A percentile compares a stretch with the other conserved stretches of the same genome.
Conservation (phyloP, 2,797 vertebrate species). For the Cyprinella venusta region DNA sequence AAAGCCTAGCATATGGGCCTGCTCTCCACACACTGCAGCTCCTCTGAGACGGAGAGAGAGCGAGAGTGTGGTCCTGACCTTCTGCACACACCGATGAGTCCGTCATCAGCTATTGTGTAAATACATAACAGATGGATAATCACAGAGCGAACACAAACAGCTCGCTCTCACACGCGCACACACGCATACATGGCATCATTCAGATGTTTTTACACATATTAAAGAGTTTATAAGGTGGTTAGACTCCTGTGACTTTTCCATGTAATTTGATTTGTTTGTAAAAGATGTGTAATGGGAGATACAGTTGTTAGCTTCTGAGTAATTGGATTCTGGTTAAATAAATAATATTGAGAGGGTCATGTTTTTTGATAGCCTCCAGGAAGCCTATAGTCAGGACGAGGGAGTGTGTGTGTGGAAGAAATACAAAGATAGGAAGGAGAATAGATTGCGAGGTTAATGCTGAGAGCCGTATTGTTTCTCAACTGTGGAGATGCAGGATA, state of each 20-base stretch:
- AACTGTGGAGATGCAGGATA: conserved; percentile 49
- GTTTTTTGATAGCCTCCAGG: conserved; percentile 50
- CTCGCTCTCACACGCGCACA: background rate
- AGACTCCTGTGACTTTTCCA: background rate
- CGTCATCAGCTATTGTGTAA: conserved; percentile 56
- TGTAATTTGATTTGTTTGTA: background rate
- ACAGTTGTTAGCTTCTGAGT: conserved; percentile 50
- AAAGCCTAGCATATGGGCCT: conserved; percentile 53
- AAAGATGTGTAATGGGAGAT: background rate
- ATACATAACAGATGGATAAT: conserved; percentile 66
- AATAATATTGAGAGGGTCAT: conserved; percentile 50
- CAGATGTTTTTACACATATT: background rate
- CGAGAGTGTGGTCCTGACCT: conserved; percentile 1
- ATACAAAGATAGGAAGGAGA: conserved; percentile 20
- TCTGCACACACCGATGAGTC: conserved; percentile 30
- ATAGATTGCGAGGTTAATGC: conserved; percentile 4
- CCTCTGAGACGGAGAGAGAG: background rate
- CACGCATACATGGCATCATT: background rate
- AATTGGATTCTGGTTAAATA: conserved; percentile 66
- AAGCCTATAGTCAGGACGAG: conserved; percentile 54
- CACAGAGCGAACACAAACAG: conserved; percentile 9
- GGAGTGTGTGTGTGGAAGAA: conserved; percentile 42
- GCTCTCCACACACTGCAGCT: conserved; percentile 27
- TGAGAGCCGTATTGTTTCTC: conserved; percentile 45
- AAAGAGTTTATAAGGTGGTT: background rate